These are phyloP conservation scores for Phymorhynchus buccinoides DNA, from an alignment of 1,140 invertebrate species.

Conservation along the genomic window DNA sequence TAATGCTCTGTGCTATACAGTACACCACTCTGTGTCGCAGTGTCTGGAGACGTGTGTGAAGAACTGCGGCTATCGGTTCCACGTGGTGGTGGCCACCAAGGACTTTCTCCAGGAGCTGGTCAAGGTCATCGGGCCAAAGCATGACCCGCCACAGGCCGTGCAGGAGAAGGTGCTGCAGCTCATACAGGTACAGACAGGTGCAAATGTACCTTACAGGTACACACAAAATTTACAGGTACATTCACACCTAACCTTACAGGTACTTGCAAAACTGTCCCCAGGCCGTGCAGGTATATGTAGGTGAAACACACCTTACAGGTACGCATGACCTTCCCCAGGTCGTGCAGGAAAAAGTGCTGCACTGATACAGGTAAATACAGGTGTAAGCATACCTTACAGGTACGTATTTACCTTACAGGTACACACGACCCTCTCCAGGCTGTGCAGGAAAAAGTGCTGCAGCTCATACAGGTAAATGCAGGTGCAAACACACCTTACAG, in stretches of 20 bases:
- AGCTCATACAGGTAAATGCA: slow-evolving; percentile 86
- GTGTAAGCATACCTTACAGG: too few relatives aligned
- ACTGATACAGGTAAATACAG: slow-evolving; percentile 87
- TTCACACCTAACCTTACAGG: too few relatives aligned
- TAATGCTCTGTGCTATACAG: too few relatives aligned
- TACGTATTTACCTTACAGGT: too few relatives aligned
- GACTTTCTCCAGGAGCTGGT: slow-evolving; percentile 92
- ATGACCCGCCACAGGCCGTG: slow-evolving; percentile 93
- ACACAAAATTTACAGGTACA: too few relatives aligned
- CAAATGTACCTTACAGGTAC: too few relatives aligned
- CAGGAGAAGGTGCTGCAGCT: slow-evolving; percentile 96
- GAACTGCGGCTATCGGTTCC: slow-evolving; percentile 96
- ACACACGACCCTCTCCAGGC: slow-evolving; percentile 95
- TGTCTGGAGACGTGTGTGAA: slow-evolving; percentile 98
- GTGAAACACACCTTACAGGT: too few relatives aligned
- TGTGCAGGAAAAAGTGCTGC: slow-evolving; percentile 96
- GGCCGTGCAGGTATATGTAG: too few relatives aligned
- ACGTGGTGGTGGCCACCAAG: slow-evolving; percentile 92
- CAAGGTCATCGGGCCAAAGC: slow-evolving; percentile 91
- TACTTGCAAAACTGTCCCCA: too few relatives aligned
- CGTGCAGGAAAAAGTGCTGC: slow-evolving; percentile 96
- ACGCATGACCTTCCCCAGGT: slow-evolving; percentile 95
- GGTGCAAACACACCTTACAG: too few relatives aligned
- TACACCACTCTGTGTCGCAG: too few relatives aligned
- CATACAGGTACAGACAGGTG: slow-evolving; percentile 85